A percentile compares a stretch with the other conserved stretches of the same genome.
Conservation (phyloP, 2,113 vertebrate genomes). For the Turnix velox region DNA sequence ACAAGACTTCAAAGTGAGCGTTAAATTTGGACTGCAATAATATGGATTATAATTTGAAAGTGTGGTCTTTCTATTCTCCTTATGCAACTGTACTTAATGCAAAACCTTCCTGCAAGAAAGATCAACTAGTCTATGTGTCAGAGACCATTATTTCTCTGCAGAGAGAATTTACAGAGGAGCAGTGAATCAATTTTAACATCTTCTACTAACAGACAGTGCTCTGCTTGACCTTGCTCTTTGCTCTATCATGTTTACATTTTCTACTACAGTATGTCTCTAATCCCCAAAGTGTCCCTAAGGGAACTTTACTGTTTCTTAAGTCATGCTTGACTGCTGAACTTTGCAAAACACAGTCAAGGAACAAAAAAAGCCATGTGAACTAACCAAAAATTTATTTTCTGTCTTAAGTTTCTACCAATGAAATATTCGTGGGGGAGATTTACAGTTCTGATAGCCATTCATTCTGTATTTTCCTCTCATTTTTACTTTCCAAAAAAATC, state of each 20-base stretch:
- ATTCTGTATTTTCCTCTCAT: not conserved
- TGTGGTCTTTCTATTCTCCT: not conserved
- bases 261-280: slow-evolving; percentile 62
- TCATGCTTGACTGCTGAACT: slow-evolving; percentile 42
- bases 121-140: not conserved
- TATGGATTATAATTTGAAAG: not conserved
- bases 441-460: not conserved
- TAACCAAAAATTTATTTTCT: not conserved
- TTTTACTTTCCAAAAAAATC: not conserved
- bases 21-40: not conserved
- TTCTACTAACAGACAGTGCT: slow-evolving; percentile 61
- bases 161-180: slow-evolving; percentile 55
- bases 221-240: slow-evolving; percentile 63
- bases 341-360: not conserved
- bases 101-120: slow-evolving; percentile 19
- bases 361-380: not conserved
- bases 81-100: not conserved
- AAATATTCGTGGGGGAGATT: not conserved
- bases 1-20: not conserved
- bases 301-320: slow-evolving; percentile 54
- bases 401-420: not conserved
- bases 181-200: slow-evolving; percentile 66
- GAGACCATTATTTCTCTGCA: slow-evolving; percentile 27
- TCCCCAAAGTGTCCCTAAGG: slow-evolving; percentile 62
- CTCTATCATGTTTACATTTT: slow-evolving; percentile 68